Percentiles rank a stretch among this genome's conserved stretches.
phyloP scores from a whole-genome alignment of 2,888 invertebrate species.

The Apamea crenata region DNA sequence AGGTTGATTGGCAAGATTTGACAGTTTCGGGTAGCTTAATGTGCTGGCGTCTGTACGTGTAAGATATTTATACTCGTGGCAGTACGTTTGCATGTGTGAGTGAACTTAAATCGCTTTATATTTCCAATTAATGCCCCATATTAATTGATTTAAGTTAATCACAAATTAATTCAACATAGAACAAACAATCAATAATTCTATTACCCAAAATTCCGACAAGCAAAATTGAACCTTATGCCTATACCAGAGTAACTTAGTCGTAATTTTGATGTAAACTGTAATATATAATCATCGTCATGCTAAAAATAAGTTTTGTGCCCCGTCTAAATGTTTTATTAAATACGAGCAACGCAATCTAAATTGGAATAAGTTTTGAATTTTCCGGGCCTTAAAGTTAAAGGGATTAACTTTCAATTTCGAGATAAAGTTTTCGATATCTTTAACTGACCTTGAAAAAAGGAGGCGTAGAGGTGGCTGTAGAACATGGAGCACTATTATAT shows the following conservation, averaged over 20 bases:
- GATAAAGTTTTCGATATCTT: not conserved
- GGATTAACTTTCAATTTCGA: slow-evolving; percentile 3
- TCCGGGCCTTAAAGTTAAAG: not conserved
- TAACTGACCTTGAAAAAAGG: not conserved
- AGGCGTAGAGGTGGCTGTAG: not conserved
- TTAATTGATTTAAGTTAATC: not conserved
- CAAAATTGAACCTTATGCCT: not conserved
- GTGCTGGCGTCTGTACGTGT: too few species aligned
- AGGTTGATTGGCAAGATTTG: too few species aligned
- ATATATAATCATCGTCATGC: not conserved
- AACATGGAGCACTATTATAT: not conserved
- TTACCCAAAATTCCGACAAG: too few species aligned
- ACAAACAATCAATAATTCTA: not conserved
- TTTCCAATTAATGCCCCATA: too few species aligned
- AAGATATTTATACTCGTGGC: not conserved
- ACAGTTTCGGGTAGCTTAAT: too few species aligned
- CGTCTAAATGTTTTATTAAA: not conserved
- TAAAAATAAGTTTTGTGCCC: not conserved
- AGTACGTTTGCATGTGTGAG: not conserved
- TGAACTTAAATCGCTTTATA: not conserved
- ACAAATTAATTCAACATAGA: too few species aligned
- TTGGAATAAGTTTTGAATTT: slow-evolving; percentile 1
- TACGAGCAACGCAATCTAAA: slow-evolving; percentile 6
- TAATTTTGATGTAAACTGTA: not conserved
- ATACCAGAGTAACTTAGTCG: not conserved